Evolutionary conservation across 2,797 vertebrate species (phyloP).

Genomic region (Hippopotamyrus pictus): DNA sequence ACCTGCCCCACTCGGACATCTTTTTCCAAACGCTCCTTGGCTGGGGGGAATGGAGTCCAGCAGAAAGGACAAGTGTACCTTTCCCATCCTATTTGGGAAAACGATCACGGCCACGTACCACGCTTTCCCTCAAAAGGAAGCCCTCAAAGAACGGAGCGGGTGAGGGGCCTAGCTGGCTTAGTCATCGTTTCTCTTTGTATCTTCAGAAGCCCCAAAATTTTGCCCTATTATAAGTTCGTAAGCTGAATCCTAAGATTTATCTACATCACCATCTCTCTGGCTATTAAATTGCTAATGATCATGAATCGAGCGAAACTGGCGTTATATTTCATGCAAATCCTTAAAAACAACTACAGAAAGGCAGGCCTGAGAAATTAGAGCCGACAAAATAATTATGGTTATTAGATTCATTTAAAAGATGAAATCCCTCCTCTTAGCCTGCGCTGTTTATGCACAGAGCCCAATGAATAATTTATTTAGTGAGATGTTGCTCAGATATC

Average conservation of each 20-base stretch:
- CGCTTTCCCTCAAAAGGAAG: background rate
- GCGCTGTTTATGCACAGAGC: constrained; percentile 30
- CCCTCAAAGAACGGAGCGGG: background rate
- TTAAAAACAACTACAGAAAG: constrained; percentile 15
- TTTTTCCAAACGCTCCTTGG: constrained; percentile 23
- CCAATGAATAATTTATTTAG: constrained; percentile 44
- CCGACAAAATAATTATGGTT: constrained; percentile 18
- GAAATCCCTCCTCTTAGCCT: constrained; percentile 36
- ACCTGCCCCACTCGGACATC: background rate
- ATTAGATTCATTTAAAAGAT: constrained; percentile 17
- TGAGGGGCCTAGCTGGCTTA: background rate
- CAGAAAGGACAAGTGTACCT: background rate
- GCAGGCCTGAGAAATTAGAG: constrained; percentile 4
- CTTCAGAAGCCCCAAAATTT: background rate
- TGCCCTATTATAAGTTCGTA: background rate
- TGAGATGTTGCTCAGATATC: constrained; percentile 35
- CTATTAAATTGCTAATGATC: background rate
- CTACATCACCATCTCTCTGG: background rate
- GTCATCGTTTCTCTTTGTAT: background rate
- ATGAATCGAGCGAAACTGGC: background rate
- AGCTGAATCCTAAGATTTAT: background rate
- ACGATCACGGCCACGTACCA: background rate
- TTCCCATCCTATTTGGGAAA: background rate
- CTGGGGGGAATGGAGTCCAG: background rate
- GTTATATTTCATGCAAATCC: background rate